Evolutionary conservation across 2,113 vertebrate species (phyloP), one percentile per base, ranked within the genome.

Genomic region (Tor tambroides): DNA sequence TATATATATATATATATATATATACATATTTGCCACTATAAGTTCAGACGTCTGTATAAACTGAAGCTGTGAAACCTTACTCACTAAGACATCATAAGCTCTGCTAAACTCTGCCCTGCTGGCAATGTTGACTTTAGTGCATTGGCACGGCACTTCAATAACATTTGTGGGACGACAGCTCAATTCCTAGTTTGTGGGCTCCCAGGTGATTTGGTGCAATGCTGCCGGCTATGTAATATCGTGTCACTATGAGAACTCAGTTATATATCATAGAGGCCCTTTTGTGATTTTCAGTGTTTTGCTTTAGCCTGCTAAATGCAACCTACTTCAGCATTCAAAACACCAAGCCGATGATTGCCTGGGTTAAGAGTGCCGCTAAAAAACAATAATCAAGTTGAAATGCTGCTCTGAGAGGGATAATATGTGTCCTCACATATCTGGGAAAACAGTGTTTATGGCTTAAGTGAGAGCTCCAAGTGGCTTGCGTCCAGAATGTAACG

Each of bases 301-400:
- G 38, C 21, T 69, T 83, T 30, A 32, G 46, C 46, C 80, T 41
- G 15, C 61, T 67, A 67, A 82, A 67, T 26, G 1, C 17, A 82
- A 28, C 14, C 38, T 38, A 74, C 69, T 71, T 86, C 75, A 14
- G 28, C 30, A 63, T 87, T 85, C 54, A 89, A 87, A 87, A 86
- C 80, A 78, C 61, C 76, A 26, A 69, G 49, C 26, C n/a, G 15
- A 69, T 88, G 87, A 90, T 90, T 87, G 89, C 91, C 88, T 89
- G 76, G 72, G 74, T 91, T 90, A 92, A 84, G 80, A 88, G 85
- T 90, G 85, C 71, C 41, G 11, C 63, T 90, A 88, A 86, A 93
- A 94, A 94, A 93, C 91, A 93, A 89, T 93, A 93, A 94, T 93
- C 93, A 94, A 86, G 85, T 90, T 82, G 87, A 90, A 92, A 91